Conservation (phyloP, 2,797 vertebrate species). For the Xenentodon cancila region DNA sequence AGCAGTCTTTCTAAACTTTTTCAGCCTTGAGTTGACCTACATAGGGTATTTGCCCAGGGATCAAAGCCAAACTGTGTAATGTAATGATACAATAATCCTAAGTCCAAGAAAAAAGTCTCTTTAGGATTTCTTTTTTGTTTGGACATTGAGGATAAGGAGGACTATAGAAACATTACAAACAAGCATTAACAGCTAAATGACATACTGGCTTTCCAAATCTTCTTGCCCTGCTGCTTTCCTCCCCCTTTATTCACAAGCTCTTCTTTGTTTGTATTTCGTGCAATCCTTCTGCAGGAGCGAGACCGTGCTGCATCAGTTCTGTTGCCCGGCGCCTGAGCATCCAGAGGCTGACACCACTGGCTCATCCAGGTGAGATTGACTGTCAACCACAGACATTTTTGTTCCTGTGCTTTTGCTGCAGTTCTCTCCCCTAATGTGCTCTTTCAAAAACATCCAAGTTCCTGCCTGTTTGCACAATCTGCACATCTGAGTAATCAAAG, state of each 20-base stretch:
- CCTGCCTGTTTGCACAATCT: not conserved
- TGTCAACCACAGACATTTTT: slow-evolving; percentile 20
- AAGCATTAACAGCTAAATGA: slow-evolving; percentile 30
- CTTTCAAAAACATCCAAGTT: slow-evolving; percentile 7
- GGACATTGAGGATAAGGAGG: slow-evolving; percentile 40
- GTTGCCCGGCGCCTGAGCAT: slow-evolving; percentile 94
- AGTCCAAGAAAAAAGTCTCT: slow-evolving; percentile 49
- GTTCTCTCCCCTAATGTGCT: not conserved
- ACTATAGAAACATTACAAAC: slow-evolving; percentile 33
- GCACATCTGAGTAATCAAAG: slow-evolving; percentile 23
- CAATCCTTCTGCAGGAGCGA: slow-evolving; percentile 87
- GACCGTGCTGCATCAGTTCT: slow-evolving; percentile 98
- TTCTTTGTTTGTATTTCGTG: slow-evolving; percentile 23
- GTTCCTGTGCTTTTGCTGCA: slow-evolving; percentile 2
- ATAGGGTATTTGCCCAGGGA: slow-evolving; percentile 63
- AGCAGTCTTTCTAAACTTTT: slow-evolving; percentile 47
- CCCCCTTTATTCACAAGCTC: slow-evolving; percentile 15
- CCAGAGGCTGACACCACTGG: slow-evolving; percentile 87
- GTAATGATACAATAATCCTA: slow-evolving; percentile 64
- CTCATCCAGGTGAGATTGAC: slow-evolving; percentile 75
- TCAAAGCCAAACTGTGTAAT: slow-evolving; percentile 65
- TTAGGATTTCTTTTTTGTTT: slow-evolving; percentile 29
- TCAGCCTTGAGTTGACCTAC: slow-evolving; percentile 70
- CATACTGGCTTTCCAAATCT: slow-evolving; percentile 24
- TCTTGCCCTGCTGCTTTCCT: slow-evolving; percentile 10